Conservation (phyloP, 2,888 invertebrate species). For the Drosophila eohydei region DNA sequence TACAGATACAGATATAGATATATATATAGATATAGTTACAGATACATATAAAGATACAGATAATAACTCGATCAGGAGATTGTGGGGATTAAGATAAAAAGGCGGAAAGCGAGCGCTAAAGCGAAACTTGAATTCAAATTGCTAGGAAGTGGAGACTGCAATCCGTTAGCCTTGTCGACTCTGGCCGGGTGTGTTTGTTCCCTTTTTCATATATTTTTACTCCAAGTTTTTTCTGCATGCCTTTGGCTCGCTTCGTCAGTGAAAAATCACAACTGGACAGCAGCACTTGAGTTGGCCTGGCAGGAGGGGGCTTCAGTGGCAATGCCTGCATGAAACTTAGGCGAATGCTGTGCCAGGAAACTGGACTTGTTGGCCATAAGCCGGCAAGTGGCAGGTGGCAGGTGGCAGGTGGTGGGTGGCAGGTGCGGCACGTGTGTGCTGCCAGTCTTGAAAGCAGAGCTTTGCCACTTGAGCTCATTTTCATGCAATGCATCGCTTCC, state of each 20-base stretch:
- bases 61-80: conserved; percentile 38
- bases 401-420: background rate
- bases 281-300: conserved; percentile 21
- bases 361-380: conserved; percentile 14
- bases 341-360: conserved; percentile 12
- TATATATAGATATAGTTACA: background rate
- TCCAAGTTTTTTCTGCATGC: background rate
- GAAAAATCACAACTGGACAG: conserved; percentile 52
- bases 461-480: conserved; percentile 49
- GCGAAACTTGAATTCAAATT: conserved; percentile 66
- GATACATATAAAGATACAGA: background rate
- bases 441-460: conserved; percentile 16
- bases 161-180: conserved; percentile 37
- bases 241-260: conserved; percentile 27
- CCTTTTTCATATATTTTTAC: background rate
- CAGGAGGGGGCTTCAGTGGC: background rate
- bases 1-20: background rate
- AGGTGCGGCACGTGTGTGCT: conserved; percentile 27
- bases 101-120: conserved; percentile 39
- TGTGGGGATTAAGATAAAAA: conserved; percentile 17
- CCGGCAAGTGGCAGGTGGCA: conserved; percentile 6
- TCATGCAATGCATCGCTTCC: conserved; percentile 50
- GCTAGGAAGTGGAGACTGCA: conserved; percentile 29
- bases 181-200: background rate
- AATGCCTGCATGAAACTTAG: background rate